A percentile compares a stretch with the other conserved stretches of the same genome.
Conservation (phyloP, 2,888 invertebrate species). For the Epinotia demarniana region DNA sequence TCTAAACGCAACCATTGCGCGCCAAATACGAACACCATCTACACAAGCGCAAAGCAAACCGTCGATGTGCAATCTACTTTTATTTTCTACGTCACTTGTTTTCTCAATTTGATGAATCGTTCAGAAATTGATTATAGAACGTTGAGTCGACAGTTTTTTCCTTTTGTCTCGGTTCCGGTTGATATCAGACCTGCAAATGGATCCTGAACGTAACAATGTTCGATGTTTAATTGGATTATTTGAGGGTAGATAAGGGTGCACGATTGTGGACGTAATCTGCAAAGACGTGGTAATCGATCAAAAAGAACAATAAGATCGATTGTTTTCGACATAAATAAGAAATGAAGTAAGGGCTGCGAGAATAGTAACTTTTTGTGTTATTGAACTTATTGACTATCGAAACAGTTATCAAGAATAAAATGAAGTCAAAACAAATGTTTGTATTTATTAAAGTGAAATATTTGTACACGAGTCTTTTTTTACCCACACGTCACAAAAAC, state of each 20-base stretch:
- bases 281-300: constrained; percentile 40
- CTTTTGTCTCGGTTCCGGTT: constrained; percentile 61
- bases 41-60: constrained; percentile 36
- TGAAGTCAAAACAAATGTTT: background rate
- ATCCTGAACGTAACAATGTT: constrained; percentile 59
- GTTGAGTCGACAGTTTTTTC: constrained; percentile 73
- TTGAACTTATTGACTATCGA: background rate
- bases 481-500: background rate
- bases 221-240: constrained; percentile 65
- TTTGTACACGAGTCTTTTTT: background rate
- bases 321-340: constrained; percentile 28
- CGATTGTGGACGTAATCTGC: constrained; percentile 38
- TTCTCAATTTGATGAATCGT: constrained; percentile 54
- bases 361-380: background rate
- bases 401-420: background rate
- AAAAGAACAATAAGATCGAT: constrained; percentile 39
- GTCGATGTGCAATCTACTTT: constrained; percentile 35
- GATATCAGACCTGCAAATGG: constrained; percentile 63
- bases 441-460: background rate
- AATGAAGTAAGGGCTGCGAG: background rate
- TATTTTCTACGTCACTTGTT: constrained; percentile 47
- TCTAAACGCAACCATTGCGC: constrained; percentile 55
- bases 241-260: constrained; percentile 44
- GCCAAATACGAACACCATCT: constrained; percentile 47
- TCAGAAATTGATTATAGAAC: constrained; percentile 72